Percentiles rank a stretch among this genome's conserved stretches.
Conservation (phyloP, 2,113 vertebrate genomes). For the Anoplopoma fimbria region DNA sequence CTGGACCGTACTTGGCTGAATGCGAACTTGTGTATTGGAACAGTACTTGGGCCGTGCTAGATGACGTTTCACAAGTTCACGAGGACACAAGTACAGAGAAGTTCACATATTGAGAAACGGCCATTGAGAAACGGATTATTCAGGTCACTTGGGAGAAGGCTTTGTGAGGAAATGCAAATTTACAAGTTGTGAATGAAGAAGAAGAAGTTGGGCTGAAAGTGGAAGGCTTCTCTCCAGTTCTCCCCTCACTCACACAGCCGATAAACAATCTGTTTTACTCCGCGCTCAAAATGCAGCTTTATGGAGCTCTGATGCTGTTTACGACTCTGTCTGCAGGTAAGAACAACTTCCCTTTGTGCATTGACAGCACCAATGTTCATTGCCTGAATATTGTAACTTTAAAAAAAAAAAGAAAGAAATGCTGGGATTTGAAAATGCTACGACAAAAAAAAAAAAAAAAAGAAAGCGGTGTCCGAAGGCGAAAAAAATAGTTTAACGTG, state of each 20-base stretch:
- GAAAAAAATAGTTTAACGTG: neutral
- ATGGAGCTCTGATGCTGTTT: slow-evolving; percentile 48
- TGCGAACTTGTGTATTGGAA: no score
- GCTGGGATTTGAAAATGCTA: neutral
- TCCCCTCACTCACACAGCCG: neutral
- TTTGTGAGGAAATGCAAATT: slow-evolving; percentile 60
- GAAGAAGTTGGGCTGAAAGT: neutral
- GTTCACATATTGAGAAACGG: no score
- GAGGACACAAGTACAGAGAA: no score
- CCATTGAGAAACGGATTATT: no score
- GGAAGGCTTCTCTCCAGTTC: neutral
- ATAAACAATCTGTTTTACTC: neutral
- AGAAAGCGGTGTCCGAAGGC: neutral
- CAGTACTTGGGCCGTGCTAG: no score
- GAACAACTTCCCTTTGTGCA: neutral
- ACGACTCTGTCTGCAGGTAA: slow-evolving; percentile 62
- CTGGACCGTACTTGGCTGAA: no score
- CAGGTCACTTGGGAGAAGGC: slow-evolving; percentile 18
- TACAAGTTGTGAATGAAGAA: neutral
- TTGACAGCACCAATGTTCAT: neutral
- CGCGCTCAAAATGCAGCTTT: slow-evolving; percentile 46
- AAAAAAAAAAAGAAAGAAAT: neutral
- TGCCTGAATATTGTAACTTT: neutral
- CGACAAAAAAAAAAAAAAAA: neutral
- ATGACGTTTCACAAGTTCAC: no score